Evolutionary conservation across 1,140 invertebrate species (phyloP), one percentile per base, ranked within the genome.

Genomic region (Tyrophagus putrescentiae): DNA sequence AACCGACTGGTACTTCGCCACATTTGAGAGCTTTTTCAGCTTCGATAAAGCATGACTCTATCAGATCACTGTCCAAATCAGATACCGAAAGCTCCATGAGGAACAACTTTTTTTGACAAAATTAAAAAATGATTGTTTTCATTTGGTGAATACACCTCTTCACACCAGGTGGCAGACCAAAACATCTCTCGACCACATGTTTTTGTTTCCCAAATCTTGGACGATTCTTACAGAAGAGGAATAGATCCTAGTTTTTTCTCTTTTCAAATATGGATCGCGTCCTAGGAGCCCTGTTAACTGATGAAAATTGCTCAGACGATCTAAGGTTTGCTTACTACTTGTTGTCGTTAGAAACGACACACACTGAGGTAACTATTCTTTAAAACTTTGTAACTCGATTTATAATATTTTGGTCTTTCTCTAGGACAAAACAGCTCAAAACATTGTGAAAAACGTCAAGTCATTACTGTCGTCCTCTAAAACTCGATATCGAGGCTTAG

Each of bases 1-100:
- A 98, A 7, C 94, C 95, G n/a, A 98, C 90, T 29, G 94, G 93
- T 34, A 98, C 94, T 80, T 98, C 94, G 52, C 86, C 82, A 16
- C 74, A 75, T 61, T 72, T 68, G 34, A 95, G 73, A 44, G 92
- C 89, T 70, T 85, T 79, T 62, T 80, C 71, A n/a, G 91, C 94
- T 34, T 48, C 31, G 39, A 61, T 23, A 25, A 54, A 62, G 18
- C 52, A 48, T 1, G 28, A 4, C 9, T 64, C 60, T 28, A 33
- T 48, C 9, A 44, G 32, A 21, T 60, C 21, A 42, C 16, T 3
- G n/a, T 58, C 39, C 3, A 60, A 23, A 1, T 39, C 13, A 39
- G 13, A 13, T 21, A 39, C 21, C 21, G 13, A 39, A 39, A 39
- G 21, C 21, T 39, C 21, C n/a, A n/a, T n/a, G n/a, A n/a, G n/a